Evolutionary conservation across 2,888 invertebrate genomes (phyloP).

Genomic region (Spisula subtruncata): DNA sequence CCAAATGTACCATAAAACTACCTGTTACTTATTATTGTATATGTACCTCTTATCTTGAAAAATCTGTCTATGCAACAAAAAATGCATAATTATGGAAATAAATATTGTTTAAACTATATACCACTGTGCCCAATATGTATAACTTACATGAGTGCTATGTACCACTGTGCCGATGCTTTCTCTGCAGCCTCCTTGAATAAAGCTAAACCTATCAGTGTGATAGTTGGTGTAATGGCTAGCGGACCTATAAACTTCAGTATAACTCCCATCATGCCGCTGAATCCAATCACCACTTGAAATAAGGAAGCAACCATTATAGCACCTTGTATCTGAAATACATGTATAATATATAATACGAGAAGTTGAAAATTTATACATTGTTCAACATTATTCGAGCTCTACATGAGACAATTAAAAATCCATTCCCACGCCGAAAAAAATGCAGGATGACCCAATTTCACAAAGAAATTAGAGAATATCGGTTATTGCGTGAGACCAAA

Average conservation of each 20-base stretch:
- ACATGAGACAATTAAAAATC: no score
- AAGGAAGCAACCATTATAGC: conserved; percentile 94
- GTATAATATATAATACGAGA: no score
- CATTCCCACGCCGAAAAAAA: no score
- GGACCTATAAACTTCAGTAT: conserved; percentile 93
- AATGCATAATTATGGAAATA: no score
- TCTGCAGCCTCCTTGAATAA: conserved; percentile 93
- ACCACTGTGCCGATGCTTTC: conserved; percentile 94
- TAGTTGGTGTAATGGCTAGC: conserved; percentile 94
- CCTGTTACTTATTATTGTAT: no score
- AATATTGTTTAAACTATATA: no score
- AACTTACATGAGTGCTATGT: conserved; percentile 93
- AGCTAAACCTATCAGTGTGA: conserved; percentile 93
- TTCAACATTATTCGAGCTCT: background rate
- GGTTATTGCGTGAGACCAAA: no score
- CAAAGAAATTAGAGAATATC: no score
- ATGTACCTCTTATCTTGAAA: no score
- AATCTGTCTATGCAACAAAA: no score
- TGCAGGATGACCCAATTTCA: no score
- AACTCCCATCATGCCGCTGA: conserved; percentile 92
- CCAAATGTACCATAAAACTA: no score
- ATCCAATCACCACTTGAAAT: conserved; percentile 92
- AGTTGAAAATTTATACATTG: background rate
- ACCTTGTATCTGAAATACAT: conserved; percentile 91
- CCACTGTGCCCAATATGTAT: background rate